Conservation (phyloP, 2,888 invertebrate genomes). For the Pelosia muscerda region DNA sequence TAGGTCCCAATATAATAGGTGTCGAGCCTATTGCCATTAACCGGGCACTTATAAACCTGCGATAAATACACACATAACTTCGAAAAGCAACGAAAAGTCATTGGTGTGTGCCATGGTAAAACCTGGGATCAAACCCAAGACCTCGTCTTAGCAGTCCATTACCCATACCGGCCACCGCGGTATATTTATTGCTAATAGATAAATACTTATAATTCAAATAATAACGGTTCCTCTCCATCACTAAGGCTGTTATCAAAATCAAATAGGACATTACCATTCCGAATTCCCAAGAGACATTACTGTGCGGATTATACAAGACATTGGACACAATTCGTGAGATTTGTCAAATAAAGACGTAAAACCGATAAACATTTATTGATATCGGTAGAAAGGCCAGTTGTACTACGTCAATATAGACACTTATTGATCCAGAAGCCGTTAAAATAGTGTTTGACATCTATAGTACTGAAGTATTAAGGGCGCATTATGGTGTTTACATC, state of each 20-base stretch:
- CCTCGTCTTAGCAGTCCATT: too few species aligned
- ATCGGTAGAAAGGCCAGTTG: slow-evolving; percentile 35
- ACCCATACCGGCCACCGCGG: too few species aligned
- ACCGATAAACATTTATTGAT: slow-evolving; percentile 52
- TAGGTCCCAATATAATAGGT: too few species aligned
- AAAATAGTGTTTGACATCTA: slow-evolving; percentile 33
- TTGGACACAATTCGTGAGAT: slow-evolving; percentile 50
- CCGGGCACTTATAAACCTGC: too few species aligned
- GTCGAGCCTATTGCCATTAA: too few species aligned
- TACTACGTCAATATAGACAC: slow-evolving; percentile 30
- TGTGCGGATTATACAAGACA: slow-evolving; percentile 43
- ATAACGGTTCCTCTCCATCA: not conserved
- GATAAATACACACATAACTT: too few species aligned
- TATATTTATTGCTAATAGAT: not conserved
- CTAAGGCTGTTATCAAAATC: not conserved
- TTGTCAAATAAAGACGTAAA: slow-evolving; percentile 57
- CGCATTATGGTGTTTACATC: slow-evolving; percentile 35
- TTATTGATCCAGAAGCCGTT: slow-evolving; percentile 36
- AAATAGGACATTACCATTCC: slow-evolving; percentile 24
- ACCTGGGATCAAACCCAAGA: too few species aligned
- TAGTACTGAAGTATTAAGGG: slow-evolving; percentile 35
- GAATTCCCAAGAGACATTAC: slow-evolving; percentile 37
- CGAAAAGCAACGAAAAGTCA: too few species aligned
- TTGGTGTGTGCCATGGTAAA: too few species aligned
- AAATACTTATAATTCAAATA: not conserved